Evolutionary conservation across 2,113 vertebrate genomes (phyloP).

Genomic region (Murina feae): DNA sequence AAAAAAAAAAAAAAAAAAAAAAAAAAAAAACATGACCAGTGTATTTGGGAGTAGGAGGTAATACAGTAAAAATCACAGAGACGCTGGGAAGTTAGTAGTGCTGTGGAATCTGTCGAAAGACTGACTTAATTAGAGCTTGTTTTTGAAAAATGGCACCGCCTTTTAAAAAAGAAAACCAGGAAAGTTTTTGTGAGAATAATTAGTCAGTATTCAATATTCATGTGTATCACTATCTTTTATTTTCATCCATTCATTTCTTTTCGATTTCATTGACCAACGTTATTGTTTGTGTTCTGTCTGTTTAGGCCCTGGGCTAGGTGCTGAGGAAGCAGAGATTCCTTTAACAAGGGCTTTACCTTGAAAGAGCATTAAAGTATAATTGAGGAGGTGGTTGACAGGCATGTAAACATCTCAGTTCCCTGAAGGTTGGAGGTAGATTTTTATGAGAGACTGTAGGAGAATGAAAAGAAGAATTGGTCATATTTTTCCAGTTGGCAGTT

Average conservation of each 20-base stretch:
- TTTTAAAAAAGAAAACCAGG: background rate
- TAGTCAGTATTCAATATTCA: slow-evolving; percentile 8
- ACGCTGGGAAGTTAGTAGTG: background rate
- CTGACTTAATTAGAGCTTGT: background rate
- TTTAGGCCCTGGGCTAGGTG: background rate
- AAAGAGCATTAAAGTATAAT: background rate
- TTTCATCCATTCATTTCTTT: background rate
- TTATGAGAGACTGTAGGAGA: background rate
- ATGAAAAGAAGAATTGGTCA: background rate
- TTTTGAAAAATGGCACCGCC: background rate
- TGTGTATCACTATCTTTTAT: background rate
- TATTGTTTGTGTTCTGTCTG: background rate
- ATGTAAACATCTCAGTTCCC: background rate
- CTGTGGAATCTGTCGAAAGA: background rate
- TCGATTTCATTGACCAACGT: background rate
- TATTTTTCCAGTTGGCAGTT: background rate
- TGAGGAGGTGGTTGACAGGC: background rate
- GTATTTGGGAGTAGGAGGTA: background rate
- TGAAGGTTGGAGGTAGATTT: background rate
- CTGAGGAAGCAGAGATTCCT: background rate
- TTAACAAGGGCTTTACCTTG: background rate
- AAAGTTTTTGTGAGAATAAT: background rate
- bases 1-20: no score
- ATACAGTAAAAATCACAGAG: background rate
- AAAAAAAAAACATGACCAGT: no score